phyloP scores from a whole-genome alignment of 2,797 vertebrate species.

The Malurus leucopterus region DNA sequence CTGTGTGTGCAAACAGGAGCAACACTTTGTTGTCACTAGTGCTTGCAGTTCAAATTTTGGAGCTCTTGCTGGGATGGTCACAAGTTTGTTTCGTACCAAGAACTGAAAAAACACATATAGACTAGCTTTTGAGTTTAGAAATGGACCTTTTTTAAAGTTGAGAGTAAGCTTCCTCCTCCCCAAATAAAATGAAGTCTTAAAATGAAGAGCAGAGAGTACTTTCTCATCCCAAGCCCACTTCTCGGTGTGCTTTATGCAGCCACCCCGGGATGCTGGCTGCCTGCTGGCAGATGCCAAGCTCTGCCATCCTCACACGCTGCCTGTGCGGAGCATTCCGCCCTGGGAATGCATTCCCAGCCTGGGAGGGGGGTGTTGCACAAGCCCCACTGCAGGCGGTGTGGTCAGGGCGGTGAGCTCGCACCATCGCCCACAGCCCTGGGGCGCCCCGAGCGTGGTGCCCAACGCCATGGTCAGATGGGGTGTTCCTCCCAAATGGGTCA shows the following conservation, averaged over 20 bases:
- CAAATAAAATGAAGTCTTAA: background rate
- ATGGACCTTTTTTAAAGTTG: background rate
- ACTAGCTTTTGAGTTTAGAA: background rate
- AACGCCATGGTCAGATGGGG: accelerated
- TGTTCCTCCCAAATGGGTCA: background rate
- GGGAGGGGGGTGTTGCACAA: background rate
- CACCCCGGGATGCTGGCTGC: accelerated
- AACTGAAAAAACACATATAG: background rate
- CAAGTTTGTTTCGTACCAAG: background rate
- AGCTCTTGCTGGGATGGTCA: background rate
- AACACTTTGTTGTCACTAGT: background rate
- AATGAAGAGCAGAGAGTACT: background rate
- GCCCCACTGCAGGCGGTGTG: accelerated
- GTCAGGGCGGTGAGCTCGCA: accelerated
- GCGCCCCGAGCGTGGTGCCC: accelerated
- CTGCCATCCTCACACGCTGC: accelerated
- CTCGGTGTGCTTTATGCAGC: background rate
- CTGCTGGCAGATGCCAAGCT: background rate
- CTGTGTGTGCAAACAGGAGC: background rate
- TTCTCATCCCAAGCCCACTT: accelerated
- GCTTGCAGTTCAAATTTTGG: background rate
- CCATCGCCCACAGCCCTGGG: accelerated
- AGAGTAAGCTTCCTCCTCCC: accelerated
- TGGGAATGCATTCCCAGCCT: background rate
- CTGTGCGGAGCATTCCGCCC: accelerated